Evolutionary conservation across 2,113 vertebrate genomes (phyloP).

Genomic region (Acanthisitta chloris): DNA sequence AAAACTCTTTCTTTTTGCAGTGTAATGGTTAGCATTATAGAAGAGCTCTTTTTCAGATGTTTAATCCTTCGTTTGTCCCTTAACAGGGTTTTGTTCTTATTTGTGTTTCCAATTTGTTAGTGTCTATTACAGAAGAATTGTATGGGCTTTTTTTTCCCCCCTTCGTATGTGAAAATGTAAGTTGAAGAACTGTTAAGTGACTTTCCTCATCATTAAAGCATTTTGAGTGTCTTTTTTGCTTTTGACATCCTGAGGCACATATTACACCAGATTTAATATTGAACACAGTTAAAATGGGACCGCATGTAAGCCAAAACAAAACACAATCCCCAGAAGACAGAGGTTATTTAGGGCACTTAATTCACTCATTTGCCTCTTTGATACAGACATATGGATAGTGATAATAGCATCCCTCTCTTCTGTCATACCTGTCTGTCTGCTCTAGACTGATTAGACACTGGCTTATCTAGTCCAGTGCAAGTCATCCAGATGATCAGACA

Average conservation of each 20-base stretch:
- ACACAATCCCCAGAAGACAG: neutral
- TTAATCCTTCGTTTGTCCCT: neutral
- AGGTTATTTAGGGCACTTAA: neutral
- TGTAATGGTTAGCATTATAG: neutral
- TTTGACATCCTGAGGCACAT: neutral
- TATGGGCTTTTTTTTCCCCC: neutral
- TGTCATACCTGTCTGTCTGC: neutral
- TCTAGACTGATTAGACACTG: neutral
- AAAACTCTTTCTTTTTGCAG: neutral
- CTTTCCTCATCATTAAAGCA: neutral
- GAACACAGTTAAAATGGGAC: neutral
- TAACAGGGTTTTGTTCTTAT: neutral
- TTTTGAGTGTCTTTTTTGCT: neutral
- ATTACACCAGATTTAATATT: neutral
- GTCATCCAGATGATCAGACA: neutral
- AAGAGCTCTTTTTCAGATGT: neutral
- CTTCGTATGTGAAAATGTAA: neutral
- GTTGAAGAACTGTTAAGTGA: neutral
- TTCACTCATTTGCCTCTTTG: neutral
- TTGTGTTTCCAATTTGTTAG: neutral
- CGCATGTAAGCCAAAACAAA: neutral
- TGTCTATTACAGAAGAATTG: neutral
- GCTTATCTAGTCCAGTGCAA: neutral
- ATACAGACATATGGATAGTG: fast-evolving
- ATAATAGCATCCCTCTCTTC: neutral